Conservation (phyloP, 2,797 vertebrate species). For the Ceryle rudis region DNA sequence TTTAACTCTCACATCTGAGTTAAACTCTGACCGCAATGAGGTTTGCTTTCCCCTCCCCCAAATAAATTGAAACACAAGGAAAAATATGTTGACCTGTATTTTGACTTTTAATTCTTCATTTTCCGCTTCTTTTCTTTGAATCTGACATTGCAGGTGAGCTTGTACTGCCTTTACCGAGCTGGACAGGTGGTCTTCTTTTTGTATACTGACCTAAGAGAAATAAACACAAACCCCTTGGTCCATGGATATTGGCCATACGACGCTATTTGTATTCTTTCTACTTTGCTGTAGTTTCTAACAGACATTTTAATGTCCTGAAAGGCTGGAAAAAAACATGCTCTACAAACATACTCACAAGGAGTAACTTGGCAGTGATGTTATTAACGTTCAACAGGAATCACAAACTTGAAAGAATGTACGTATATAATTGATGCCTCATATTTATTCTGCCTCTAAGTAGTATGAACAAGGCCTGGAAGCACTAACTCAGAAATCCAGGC, state of each 20-base stretch:
- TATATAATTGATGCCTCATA: background rate
- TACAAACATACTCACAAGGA: background rate
- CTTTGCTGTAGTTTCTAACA: background rate
- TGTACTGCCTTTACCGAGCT: conserved; percentile 81
- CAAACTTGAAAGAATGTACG: background rate
- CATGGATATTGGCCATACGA: background rate
- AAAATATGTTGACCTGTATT: conserved; percentile 80
- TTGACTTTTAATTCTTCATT: conserved; percentile 84
- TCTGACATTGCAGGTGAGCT: conserved; percentile 85
- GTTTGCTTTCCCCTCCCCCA: background rate
- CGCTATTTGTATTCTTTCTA: background rate
- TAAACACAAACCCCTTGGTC: background rate
- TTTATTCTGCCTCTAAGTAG: background rate
- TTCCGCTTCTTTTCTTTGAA: conserved; percentile 86
- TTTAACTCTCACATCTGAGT: background rate
- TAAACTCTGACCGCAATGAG: background rate
- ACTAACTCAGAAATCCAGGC: background rate
- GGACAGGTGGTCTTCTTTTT: conserved; percentile 76
- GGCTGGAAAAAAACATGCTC: background rate
- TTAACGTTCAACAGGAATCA: background rate
- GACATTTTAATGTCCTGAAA: background rate
- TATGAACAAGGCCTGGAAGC: background rate
- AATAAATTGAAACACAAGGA: background rate
- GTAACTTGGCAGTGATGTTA: background rate
- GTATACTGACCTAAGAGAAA: conserved; percentile 77